Conservation (phyloP, 1,140 invertebrate genomes). For the Tetramorium alpestre region DNA sequence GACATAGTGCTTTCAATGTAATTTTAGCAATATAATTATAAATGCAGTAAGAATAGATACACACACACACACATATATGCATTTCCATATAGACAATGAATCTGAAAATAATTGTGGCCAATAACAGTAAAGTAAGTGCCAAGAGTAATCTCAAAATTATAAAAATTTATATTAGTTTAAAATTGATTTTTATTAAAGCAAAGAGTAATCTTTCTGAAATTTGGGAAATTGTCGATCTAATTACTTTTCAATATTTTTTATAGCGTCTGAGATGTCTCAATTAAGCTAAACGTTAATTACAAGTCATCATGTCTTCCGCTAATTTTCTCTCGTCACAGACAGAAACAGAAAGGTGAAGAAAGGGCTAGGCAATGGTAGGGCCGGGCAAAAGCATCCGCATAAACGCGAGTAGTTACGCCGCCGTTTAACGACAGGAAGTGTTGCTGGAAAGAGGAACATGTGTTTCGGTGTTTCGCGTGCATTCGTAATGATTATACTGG, state of each 20-base stretch:
- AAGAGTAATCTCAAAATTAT: not conserved
- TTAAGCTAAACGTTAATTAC: slow-evolving; percentile 34
- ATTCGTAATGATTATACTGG: slow-evolving; percentile 77
- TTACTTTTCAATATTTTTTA: not conserved
- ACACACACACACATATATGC: too few relatives aligned
- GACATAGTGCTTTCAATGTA: not conserved
- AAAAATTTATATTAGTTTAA: not conserved
- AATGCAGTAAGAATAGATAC: not conserved
- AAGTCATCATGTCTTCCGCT: slow-evolving; percentile 32
- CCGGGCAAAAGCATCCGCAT: slow-evolving; percentile 55
- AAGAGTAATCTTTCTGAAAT: not conserved
- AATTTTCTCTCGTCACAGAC: slow-evolving; percentile 40
- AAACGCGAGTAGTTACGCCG: slow-evolving; percentile 79
- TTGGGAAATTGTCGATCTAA: not conserved
- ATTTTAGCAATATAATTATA: not conserved
- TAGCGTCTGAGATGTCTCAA: not conserved
- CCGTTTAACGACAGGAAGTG: slow-evolving; percentile 84
- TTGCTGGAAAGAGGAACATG: slow-evolving; percentile 79
- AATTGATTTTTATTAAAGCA: not conserved
- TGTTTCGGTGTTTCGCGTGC: slow-evolving; percentile 80
- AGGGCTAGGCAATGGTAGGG: slow-evolving; percentile 34
- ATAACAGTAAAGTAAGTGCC: not conserved
- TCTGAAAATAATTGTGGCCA: not conserved
- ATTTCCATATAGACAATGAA: not conserved
- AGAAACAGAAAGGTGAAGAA: slow-evolving; percentile 42